Base-by-base conservation (phyloP, 2,888 invertebrate genomes). In the Acleris sparsana region DNA sequence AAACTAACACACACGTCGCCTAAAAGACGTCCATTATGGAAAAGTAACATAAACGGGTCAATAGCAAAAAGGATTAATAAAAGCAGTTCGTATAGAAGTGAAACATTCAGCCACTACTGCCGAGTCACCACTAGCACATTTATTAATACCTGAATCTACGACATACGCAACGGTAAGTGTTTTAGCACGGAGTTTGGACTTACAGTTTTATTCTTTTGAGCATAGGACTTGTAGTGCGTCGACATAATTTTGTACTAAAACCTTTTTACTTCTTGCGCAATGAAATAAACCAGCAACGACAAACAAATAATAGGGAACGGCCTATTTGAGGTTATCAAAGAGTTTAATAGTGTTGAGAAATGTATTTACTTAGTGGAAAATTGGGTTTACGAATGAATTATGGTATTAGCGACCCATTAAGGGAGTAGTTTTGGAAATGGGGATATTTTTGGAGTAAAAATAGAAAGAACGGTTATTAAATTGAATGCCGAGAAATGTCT, bases 71-170 rank as follows among this genome's bases (percentile, higher is more conserved):
- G 16, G 53, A 53, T 53, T 44, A 60, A 65, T 55, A 33, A 39
- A 55, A 49, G 44, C 18, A 43, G 59, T 49, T 55, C 49, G 55
- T 60, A 60, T 55, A 44, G 53, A 59, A 49, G 64, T 57, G 17
- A 57, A 57, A 57, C 57, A 57, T 57, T 57, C 22, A 57, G 46
- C 46, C 5, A 25, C 57, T 57, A 57, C 46, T 3, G 79, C 70
- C 66, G 58, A 77, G 80, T 82, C 81, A 83, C 73, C 71, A 69
- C 53, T 18, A 53, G 69, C 71, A 73, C 77, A 81, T 84, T 82
- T 80, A 77, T 80, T 77, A 80, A 81, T 76, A 46, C 17, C 72
- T 71, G 70, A 74, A 73, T 72, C 73, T 66, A 62, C 29, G 58
- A 53, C 58, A 53, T 33, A 13, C 1, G 18, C 17, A 49, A 49